Evolutionary conservation across 2,113 vertebrate genomes (phyloP), one percentile per base, ranked within the genome.

Genomic region (Tapirus terrestris): DNA sequence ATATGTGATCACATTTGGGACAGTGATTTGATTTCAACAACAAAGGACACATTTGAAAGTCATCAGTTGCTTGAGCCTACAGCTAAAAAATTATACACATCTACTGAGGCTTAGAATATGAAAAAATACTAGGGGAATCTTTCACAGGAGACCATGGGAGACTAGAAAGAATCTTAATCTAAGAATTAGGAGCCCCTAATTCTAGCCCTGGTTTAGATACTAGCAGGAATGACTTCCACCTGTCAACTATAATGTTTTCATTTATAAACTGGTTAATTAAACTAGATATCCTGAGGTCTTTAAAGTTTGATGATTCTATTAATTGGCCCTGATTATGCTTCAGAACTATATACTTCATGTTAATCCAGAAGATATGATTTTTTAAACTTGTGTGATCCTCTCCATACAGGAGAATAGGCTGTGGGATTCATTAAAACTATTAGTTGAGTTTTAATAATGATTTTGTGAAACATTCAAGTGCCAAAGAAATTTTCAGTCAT

Each of bases 301-400:
- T 82, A 90, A 75, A 61, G n/a, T 48, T 51, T 73, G 23, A 80
- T 80, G 27, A 83, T 90, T 84, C n/a, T 80, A 56, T 25, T 27
- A 48, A 23, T 36, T 77, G 73, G 67, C 5, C 12, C 65, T 92
- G 20, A 56, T 58, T 77, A n/a, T 63, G n/a, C 20, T 21, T 83
- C 65, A 23, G 75, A 29, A 75, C 25, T 75, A 14, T 33, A 53
- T 43, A 76, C 14, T 83, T 77, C n/a, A 92, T 75, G 21, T 68
- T 29, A 7, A 95, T n/a, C 86, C 29, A 93, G 33, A 96, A 93
- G 88, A 58, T 2, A 58, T 2, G 6, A 48, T 88, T 96, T 95
- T 97, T 14, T n/a, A 96, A 87, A 97, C 27, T 53, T 51, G 68
- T 51, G 21, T 60, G 51, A 53, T 93, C 18, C 11, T 94, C n/a